Evolutionary conservation across 2,113 vertebrate species (phyloP), one percentile per base, ranked within the genome.

Genomic region (Engraulis encrasicolus): DNA sequence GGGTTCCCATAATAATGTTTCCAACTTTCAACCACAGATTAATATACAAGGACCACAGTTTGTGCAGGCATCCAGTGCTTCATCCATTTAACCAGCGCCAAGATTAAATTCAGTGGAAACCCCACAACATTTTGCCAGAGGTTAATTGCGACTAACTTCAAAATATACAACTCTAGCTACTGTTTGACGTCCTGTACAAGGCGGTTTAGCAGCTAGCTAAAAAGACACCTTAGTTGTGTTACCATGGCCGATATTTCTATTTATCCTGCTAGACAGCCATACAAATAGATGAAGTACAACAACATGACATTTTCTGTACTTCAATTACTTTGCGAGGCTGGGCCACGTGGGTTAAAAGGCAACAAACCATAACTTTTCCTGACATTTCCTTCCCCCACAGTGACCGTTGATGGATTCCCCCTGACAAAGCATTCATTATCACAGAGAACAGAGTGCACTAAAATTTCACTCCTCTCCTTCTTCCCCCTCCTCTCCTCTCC

Each of bases 281-380:
- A 96, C 94, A 96, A 96, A 96, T 92, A 95, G 94, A 96, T 94
- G 90, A 95, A 95, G 93, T 94, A 94, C 94, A 96, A 93, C 95
- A 97, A 95, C 93, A 93, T 93, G 92, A 94, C 94, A 95, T 96
- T 95, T 96, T 95, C 93, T 96, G 94, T 96, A 95, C 95, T 96
- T 97, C 95, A 95, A 96, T 96, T 97, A 97, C 96, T 96, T 96
- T 95, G 95, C 93, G 88, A 94, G 93, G 94, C 94, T 92, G 94
- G 93, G 95, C 95, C 95, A 97, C 89, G 92, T 95, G 95, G 95
- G 95, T 95, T 96, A 96, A 97, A 96, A 97, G 94, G 94, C 95
- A 97, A 96, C 94, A 96, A 96, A 95, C 94, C 94, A 95, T 96
- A 96, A 96, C 95, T 96, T 97, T 94, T 92, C 94, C 92, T 97